Conservation (phyloP, 2,113 vertebrate species). For the Silurus meridionalis region DNA sequence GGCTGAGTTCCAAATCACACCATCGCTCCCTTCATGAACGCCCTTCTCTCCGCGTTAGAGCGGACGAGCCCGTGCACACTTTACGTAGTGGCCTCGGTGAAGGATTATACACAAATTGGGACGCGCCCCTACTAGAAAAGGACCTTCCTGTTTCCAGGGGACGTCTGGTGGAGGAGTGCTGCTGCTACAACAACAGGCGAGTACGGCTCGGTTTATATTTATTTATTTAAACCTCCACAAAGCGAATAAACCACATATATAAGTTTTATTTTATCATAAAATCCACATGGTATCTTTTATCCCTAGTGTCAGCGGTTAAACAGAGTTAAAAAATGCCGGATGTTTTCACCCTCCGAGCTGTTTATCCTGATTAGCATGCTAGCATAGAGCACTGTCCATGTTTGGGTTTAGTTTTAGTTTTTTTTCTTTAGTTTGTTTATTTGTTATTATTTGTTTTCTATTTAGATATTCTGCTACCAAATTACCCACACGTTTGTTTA, state of each 20-base stretch:
- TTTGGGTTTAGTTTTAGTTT: background rate
- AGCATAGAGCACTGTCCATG: background rate
- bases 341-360: background rate
- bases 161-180: slow-evolving; percentile 65
- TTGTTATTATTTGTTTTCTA: too few relatives aligned
- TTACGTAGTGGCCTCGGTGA: background rate
- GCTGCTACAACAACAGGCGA: slow-evolving; percentile 73
- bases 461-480: too few relatives aligned
- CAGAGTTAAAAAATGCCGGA: background rate
- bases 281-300: background rate
- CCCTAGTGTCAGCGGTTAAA: background rate
- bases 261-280: background rate
- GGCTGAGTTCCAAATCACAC: background rate
- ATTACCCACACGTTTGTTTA: too few relatives aligned
- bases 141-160: slow-evolving; percentile 41
- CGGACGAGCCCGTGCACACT: background rate
- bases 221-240: slow-evolving; percentile 16
- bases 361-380: background rate
- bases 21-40: background rate
- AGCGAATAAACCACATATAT: too few relatives aligned
- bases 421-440: too few relatives aligned
- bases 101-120: background rate
- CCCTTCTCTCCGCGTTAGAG: background rate
- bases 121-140: background rate
- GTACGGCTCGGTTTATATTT: slow-evolving; percentile 42